Base-by-base conservation (phyloP, 1,140 invertebrate species). In the Hyposmocoma kahamanoa region DNA sequence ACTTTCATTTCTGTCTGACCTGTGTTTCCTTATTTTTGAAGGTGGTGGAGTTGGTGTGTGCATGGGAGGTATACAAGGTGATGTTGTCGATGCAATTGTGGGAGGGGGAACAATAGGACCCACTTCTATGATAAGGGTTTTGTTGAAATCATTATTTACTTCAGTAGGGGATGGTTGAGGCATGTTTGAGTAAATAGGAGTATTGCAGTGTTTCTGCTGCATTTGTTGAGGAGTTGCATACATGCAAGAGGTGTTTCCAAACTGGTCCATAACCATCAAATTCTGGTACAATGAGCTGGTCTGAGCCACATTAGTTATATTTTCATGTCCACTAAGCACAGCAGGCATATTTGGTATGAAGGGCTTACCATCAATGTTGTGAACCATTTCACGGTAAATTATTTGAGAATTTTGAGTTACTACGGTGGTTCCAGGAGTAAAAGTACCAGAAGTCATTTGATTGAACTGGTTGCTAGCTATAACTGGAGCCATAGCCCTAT, bases 191-290 rank as follows among this genome's bases (percentile, higher is more conserved):
- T 69, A 79, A 8, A 72, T 48, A 22, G 72, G 39, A 38, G 69
- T 24, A 22, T 56, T 61, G 48, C 64, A 67, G 34, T 65, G 42
- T 46, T 81, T 80, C 21, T 67, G 54, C 20, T 79, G 10, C 22
- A 80, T 28, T 49, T 65, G 68, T 39, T 69, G 75, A 28, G 75
- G 82, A 19, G 68, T 59, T 36, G 68, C 66, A 39, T 83, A 82
- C 69, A 84, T 77, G 51, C 81, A 83, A 8, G 80, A 78, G 13
- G 71, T 67, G 47, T 82, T 79, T 6, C 75, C 76, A 65, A 75
- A 84, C 26, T 78, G 81, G 49, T 87, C 81, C 13, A 86, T 70
- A 13, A 86, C 77, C 83, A 87, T 85, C 8, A 86, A 62, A 72
- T 86, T 87, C 50, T 84, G 84, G 55, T 84, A 86, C 62, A 84